Base-by-base conservation (phyloP, 2,797 vertebrate genomes). In the Champsocephalus gunnari region DNA sequence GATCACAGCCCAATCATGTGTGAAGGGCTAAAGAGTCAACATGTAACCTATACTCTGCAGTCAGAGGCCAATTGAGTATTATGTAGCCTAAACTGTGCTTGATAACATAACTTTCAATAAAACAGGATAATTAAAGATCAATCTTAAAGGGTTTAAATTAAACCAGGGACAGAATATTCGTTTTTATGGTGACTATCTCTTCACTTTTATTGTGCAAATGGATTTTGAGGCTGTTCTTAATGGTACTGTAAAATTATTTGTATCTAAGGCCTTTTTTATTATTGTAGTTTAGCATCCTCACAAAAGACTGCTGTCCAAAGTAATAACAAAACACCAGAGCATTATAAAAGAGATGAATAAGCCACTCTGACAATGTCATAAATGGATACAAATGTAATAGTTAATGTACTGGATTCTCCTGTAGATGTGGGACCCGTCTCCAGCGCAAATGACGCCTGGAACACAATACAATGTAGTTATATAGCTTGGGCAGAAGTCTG, bases 11-110 rank as follows among this genome's bases (percentile, higher is more conserved):
- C 4, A 67, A 73, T 73, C 65, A 68, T 5, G 67, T 0, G 60
- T 75, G 19, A 77, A 75, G 86, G 45, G 14, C 24, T 71, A 63
- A 66, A 14, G 19, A 16, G 60, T 54, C 44, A 7, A 19, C 48
- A 24, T 43, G 28, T 47, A 38, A 9, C 34, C 34, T 38, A 8
- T 19, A 6, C 9, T 34, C 10, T 38, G 32, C 11, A 24, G 21
- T 17, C 32, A 32, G 38, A 53, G 19, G 19, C n/a, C 9, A 2
- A 45, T 7, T 59, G 19, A 54, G 44, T 13, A 55, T 54, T 12
- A 41, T 62, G 7, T 38, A 38, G 8, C 34, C 21, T 53, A 12
- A 6, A 10, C 9, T n/a, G 3, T 32, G 7, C 43, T 28, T 48
- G 9, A 59, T 24, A 47, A 2, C 12, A 24, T 4, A 16, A 19